phyloP scores from a whole-genome alignment of 2,888 invertebrate genomes.

The Saturnia japonica region DNA sequence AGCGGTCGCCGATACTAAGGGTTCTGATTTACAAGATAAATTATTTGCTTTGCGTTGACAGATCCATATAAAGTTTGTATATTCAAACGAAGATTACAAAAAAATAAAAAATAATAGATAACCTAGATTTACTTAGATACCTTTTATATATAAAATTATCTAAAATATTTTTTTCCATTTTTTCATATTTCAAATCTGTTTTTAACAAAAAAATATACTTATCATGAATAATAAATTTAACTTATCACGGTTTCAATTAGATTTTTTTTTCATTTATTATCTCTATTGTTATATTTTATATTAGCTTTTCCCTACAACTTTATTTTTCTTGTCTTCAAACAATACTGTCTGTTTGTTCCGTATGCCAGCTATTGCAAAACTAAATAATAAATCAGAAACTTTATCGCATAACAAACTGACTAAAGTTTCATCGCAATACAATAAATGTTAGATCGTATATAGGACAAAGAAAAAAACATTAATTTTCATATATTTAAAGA shows the following conservation, averaged over 20 bases:
- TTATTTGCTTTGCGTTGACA: neutral
- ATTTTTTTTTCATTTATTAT: neutral
- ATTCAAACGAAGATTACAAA: neutral
- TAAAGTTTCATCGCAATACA: neutral
- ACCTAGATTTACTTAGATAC: neutral
- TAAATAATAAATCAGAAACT: neutral
- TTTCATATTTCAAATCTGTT: no score
- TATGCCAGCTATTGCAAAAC: neutral
- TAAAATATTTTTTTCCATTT: no score
- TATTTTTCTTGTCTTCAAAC: neutral
- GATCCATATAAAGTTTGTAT: neutral
- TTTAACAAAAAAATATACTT: no score
- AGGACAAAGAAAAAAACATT: neutral
- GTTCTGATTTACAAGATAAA: slow-evolving; percentile 12
- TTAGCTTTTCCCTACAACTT: no score
- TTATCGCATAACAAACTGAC: neutral
- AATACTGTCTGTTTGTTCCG: neutral
- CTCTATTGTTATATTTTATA: no score
- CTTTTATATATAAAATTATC: no score
- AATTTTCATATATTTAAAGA: neutral
- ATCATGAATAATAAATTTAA: neutral
- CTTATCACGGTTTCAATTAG: no score
- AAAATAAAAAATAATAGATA: neutral
- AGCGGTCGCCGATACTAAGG: slow-evolving; percentile 51
- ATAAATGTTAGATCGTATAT: neutral